phyloP scores from a whole-genome alignment of 2,888 invertebrate species.

The Platerodrilus igneus region DNA sequence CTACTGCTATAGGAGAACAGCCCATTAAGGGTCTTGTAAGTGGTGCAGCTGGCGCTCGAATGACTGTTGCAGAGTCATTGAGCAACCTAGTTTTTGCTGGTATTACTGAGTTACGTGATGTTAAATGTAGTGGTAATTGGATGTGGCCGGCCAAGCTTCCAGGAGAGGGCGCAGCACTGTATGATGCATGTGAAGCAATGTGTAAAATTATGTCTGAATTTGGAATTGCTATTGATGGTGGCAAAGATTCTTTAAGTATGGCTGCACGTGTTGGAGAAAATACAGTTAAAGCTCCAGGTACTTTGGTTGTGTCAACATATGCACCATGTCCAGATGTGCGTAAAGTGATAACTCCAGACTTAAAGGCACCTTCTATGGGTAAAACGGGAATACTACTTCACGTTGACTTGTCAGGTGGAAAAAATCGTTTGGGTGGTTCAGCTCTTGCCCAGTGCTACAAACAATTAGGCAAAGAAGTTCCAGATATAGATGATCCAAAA shows the following conservation, averaged over 20 bases:
- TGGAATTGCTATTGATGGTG: slow-evolving; percentile 85
- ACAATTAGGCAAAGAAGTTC: slow-evolving; percentile 69
- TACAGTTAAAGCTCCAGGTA: slow-evolving; percentile 75
- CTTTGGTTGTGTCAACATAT: slow-evolving; percentile 93
- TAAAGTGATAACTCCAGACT: slow-evolving; percentile 83
- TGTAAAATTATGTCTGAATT: slow-evolving; percentile 76
- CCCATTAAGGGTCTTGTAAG: slow-evolving; percentile 88
- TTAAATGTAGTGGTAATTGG: slow-evolving; percentile 99
- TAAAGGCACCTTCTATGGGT: slow-evolving; percentile 63
- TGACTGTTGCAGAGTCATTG: slow-evolving; percentile 92
- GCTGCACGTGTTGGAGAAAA: slow-evolving; percentile 76
- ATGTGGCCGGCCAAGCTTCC: slow-evolving; percentile 99
- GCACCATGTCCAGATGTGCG: slow-evolving; percentile 90
- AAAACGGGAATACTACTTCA: slow-evolving; percentile 66
- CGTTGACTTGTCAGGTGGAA: slow-evolving; percentile 70
- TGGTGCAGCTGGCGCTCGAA: slow-evolving; percentile 82
- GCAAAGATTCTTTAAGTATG: slow-evolving; percentile 97
- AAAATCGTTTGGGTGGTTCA: slow-evolving; percentile 82
- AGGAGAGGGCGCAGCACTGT: slow-evolving; percentile 85
- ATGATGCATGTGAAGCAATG: slow-evolving; percentile 83
- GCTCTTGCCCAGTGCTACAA: slow-evolving; percentile 87
- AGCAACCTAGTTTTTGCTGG: slow-evolving; percentile 82
- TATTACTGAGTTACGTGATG: slow-evolving; percentile 68
- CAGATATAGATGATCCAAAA: slow-evolving; percentile 72
- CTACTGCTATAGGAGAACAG: slow-evolving; percentile 95